Evolutionary conservation across 2,888 invertebrate genomes (phyloP).

Genomic region (Druceiella hillmani): DNA sequence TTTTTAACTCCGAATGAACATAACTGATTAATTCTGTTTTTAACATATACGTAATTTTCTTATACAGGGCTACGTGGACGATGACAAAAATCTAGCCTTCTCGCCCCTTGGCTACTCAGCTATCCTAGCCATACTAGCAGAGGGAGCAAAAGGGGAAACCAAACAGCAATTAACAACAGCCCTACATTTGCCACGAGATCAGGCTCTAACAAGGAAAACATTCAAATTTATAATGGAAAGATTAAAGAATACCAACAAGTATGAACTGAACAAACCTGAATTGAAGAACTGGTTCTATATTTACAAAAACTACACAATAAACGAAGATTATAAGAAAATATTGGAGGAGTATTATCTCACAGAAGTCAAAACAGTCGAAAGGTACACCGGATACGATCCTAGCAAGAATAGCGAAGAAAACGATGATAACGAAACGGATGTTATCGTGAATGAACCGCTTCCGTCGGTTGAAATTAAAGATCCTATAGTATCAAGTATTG

Average conservation of each 20-base stretch:
- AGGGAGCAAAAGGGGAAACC: conserved; percentile 57
- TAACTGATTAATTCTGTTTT: too few relatives aligned
- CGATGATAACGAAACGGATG: conserved; percentile 29
- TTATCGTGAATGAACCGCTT: conserved; percentile 30
- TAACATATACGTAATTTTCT: background rate
- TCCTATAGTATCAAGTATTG: conserved; percentile 29
- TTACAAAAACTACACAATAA: conserved; percentile 59
- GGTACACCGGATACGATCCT: conserved; percentile 30
- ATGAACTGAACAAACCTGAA: conserved; percentile 51
- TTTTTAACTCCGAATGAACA: too few relatives aligned
- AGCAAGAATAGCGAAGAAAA: conserved; percentile 32
- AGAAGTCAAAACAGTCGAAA: conserved; percentile 54
- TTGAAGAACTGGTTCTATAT: conserved; percentile 63
- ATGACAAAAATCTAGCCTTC: conserved; percentile 54
- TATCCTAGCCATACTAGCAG: conserved; percentile 57
- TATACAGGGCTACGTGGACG: conserved; percentile 48
- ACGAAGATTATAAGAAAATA: conserved; percentile 54
- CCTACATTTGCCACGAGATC: conserved; percentile 51
- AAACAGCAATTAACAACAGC: conserved; percentile 52
- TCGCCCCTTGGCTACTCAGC: conserved; percentile 60
- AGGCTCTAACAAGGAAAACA: conserved; percentile 38
- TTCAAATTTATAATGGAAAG: conserved; percentile 47
- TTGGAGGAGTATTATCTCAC: conserved; percentile 56
- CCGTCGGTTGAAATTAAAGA: conserved; percentile 36
- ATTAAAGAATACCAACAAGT: conserved; percentile 44